Base-by-base conservation (phyloP, 2,113 vertebrate species). In the Percina caprodes region DNA sequence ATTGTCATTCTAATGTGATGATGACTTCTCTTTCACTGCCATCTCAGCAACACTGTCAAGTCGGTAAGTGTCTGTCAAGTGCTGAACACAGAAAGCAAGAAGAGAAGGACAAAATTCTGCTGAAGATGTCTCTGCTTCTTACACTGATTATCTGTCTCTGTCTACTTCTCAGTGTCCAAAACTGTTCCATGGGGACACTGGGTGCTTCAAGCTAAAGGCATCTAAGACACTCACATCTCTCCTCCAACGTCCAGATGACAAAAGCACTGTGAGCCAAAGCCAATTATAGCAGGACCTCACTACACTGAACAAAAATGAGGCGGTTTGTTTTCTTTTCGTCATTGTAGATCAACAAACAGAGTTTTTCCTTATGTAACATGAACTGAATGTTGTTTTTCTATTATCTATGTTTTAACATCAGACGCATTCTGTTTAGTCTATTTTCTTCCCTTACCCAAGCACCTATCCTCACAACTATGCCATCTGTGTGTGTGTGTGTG, bases 241-340 rank as follows among this genome's bases (percentile, higher is more conserved):
- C 9, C 65, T 78, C 49, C 68, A 83, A 79, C 48, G 52, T 83
- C 75, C 82, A 88, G 83, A 78, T 84, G 88, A 90, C 86, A 86
- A 74, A 91, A 80, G 77, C 83, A 65, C 65, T 83, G 62, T 59
- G 56, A 90, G 77, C 76, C 69, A 83, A 70, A 83, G 68, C 56
- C 74, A 71, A 89, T 79, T 79, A 87, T 76, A 85, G 51, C 55
- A 63, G 39, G 49, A 65, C 65, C 10, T 70, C 58, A 69, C 72
- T 67, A 10, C 42, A 51, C 60, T 15, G 14, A 83, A 81, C 48
- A 74, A 69, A 60, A 74, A 65, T 3, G 10, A 72, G 19, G 23
- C 54, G 49, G 69, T 55, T 62, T 5, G 54, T 70, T 42, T 42
- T 10, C 39, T 42, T 42, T 42, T 42, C 39, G 2, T 85, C 68